Base-by-base conservation (phyloP, 2,113 vertebrate species). In the Synchiropus splendidus region DNA sequence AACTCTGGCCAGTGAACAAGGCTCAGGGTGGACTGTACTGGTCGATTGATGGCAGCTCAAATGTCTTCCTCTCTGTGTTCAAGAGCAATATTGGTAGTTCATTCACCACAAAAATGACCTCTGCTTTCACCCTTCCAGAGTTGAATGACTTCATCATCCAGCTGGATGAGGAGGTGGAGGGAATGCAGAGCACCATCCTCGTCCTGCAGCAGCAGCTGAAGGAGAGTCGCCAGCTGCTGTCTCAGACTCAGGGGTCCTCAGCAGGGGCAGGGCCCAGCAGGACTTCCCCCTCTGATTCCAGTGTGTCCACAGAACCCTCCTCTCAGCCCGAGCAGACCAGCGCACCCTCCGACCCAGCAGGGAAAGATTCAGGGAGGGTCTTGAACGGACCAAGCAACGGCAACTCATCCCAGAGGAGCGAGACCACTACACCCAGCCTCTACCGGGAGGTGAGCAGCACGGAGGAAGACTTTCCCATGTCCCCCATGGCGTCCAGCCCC, bases 121-220 rank as follows among this genome's bases (percentile, higher is more conserved):
- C 61, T 57, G 48, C 65, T 66, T 73, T 72, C 65, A 14, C 14
- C 48, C 78, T 68, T 39, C 38, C 84, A 99, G 96, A 99, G 56
- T 58, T 99, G 75, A 99, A 98, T 81, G 96, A 99, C 82, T 99
- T 99, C 75, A 99, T 98, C 82, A 99, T 99, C 80, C 96, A 99
- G 77, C 87, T 99, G 36, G 96, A 99, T 61, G 96, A 99, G 76
- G 96, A 99, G 72, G 96, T 99, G 27, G 96, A 99, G 70, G 96
- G 96, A 40, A 99, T 99, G 96, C 96, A 99, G 84, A 98, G 94
- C 68, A 99, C 96, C 83, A 99, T 99, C 79, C 84, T 98, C 32
- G 90, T 96, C 61, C 88, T 99, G 42, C 96, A 98, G 86, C 95
- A 99, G 56, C 92, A 98, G 54, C 61, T 99, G 55, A 97, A 89